Evolutionary conservation across 2,888 invertebrate species (phyloP), one percentile per base, ranked within the genome.

Genomic region (Machimus atricapillus): DNA sequence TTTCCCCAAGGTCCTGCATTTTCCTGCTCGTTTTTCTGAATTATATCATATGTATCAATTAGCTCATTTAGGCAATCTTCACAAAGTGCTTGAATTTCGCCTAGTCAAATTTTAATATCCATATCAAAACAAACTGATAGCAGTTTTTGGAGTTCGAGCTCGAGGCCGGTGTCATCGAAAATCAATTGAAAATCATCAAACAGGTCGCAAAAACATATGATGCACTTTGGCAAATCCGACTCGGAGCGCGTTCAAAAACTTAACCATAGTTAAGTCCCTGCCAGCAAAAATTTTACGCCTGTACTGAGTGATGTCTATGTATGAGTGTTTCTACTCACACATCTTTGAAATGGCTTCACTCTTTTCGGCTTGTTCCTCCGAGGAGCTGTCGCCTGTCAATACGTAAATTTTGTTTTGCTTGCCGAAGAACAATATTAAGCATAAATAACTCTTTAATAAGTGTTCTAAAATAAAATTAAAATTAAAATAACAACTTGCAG

Each of bases 161-260:
- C 91, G 2, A 90, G 66, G 5, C 92, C 92, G n/a, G 90, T 90
- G 86, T 91, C 91, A 89, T 92, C 91, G 43, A 90, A 92, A 58
- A 92, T 90, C 73, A 91, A 90, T 31, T 91, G 91, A 88, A 89
- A 92, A 19, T 83, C 43, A 14, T 88, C 76, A 23, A 9, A 23
- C 23, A 89, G 27, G 6, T 46, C 23, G 7, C 34, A 86, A 4
- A 19, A 58, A 85, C 91, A 91, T 87, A 91, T 89, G 87, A 91
- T 87, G 87, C 91, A 91, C 52, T 86, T 87, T 40, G 88, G 40
- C 40, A 76, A 27, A 0, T 76, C 37, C 40, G 34, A 16, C 4
- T 34, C 8, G 37, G 37, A 2, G n/a, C n/a, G n/a, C n/a, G n/a
- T n/a, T n/a, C n/a, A n/a, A n/a, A n/a, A n/a, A n/a, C n/a, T n/a